Evolutionary conservation across 2,113 vertebrate genomes (phyloP).

Genomic region (Pterocles gutturalis): DNA sequence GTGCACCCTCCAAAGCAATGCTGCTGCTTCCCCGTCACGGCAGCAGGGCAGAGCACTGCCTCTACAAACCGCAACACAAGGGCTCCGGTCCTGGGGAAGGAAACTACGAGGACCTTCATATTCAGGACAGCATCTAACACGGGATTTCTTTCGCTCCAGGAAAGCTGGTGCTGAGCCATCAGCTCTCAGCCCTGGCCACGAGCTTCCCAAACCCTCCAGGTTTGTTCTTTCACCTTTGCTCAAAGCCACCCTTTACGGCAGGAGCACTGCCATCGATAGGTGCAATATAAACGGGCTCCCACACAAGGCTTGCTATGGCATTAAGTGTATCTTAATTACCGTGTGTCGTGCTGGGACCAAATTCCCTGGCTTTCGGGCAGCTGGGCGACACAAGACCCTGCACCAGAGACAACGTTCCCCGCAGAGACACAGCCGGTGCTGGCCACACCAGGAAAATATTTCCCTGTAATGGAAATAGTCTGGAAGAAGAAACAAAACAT

Average conservation of each 20-base stretch:
- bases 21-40: background rate
- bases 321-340: background rate
- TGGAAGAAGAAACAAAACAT: background rate
- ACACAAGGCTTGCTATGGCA: background rate
- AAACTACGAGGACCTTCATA: background rate
- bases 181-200: accelerated
- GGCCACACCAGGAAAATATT: background rate
- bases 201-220: background rate
- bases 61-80: background rate
- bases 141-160: background rate
- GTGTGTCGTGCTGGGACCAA: background rate
- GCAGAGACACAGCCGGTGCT: background rate
- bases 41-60: background rate
- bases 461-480: background rate
- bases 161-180: background rate
- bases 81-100: background rate
- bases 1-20: accelerated
- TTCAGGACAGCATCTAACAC: accelerated
- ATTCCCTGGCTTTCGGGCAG: background rate
- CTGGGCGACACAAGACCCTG: accelerated
- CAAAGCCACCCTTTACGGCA: accelerated
- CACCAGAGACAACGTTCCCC: background rate
- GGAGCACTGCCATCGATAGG: accelerated
- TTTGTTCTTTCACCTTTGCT: accelerated
- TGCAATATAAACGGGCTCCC: accelerated